Percentiles rank a stretch among this genome's conserved stretches.
These are phyloP conservation scores for Nematolebias whitei DNA, from an alignment of 2,113 vertebrate species.

Conservation along the genomic window DNA sequence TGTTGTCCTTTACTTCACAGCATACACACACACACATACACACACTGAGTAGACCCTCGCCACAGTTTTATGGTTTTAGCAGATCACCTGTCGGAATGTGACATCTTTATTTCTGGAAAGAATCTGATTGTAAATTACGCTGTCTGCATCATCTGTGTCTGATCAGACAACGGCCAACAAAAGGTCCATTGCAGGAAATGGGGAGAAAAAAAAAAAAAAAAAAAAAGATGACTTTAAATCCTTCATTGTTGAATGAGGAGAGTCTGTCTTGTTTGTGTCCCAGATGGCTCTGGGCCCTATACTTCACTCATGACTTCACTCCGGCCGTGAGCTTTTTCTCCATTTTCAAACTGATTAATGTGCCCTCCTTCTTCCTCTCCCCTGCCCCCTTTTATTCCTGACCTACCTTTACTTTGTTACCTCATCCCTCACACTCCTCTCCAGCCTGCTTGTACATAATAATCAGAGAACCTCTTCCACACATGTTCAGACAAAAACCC, in stretches of 20 bases:
- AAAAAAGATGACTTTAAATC: constrained; percentile 65
- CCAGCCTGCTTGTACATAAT: constrained; percentile 31
- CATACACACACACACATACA: constrained; percentile 37
- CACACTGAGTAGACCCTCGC: constrained; percentile 39
- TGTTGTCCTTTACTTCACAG: constrained; percentile 3
- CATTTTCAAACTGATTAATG: constrained; percentile 61
- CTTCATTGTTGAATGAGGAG: constrained; percentile 57
- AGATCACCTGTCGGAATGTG: constrained; percentile 77
- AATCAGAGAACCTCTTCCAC: constrained; percentile 43
- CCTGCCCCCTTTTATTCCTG: constrained; percentile 17
- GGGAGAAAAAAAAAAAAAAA: background rate
- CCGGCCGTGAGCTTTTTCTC: constrained; percentile 33
- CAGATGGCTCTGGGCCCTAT: constrained; percentile 59
- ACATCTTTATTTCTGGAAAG: constrained; percentile 77
- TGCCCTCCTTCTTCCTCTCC: constrained; percentile 5
- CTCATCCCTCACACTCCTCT: constrained; percentile 20
- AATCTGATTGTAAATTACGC: constrained; percentile 64
- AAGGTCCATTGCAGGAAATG: constrained; percentile 53
- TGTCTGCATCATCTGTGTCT: constrained; percentile 74
- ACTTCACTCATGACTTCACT: constrained; percentile 40
- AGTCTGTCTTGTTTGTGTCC: constrained; percentile 54
- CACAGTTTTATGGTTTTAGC: constrained; percentile 66
- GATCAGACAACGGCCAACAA: constrained; percentile 57
- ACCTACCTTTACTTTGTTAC: constrained; percentile 30
- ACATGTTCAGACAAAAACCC: constrained; percentile 38